Evolutionary conservation across 2,113 vertebrate genomes (phyloP).

Genomic region (Ceyx melanurus): DNA sequence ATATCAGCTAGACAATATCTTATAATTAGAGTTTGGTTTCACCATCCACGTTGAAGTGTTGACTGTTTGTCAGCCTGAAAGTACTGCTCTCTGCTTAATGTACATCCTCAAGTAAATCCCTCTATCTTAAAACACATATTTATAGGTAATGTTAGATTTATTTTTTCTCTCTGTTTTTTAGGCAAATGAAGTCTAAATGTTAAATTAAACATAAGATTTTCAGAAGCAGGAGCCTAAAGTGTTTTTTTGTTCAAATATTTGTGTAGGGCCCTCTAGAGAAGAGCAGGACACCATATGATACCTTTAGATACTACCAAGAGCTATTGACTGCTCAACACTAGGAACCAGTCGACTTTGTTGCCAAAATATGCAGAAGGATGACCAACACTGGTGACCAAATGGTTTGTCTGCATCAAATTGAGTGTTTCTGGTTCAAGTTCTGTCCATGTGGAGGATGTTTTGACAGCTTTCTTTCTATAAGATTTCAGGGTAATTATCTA

Average conservation of each 20-base stretch:
- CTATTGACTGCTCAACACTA: not conserved
- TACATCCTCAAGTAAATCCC: not conserved
- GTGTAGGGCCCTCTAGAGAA: not conserved
- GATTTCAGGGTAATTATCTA: not conserved
- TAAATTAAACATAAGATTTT: not conserved
- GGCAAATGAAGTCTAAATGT: not conserved
- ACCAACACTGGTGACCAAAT: not conserved
- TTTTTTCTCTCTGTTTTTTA: not conserved
- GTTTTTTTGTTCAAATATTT: not conserved
- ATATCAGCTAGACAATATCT: not conserved
- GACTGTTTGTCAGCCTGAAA: not conserved
- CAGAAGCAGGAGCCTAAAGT: not conserved
- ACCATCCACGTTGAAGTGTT: not conserved
- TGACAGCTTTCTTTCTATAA: not conserved
- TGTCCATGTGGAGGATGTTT: not conserved
- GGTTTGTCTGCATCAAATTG: not conserved
- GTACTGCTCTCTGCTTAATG: not conserved
- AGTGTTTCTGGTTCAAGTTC: not conserved
- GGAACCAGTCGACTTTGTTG: not conserved
- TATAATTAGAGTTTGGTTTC: conserved; percentile 48
- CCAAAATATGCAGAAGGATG: not conserved
- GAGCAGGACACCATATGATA: not conserved
- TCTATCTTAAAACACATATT: not conserved
- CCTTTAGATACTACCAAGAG: not conserved
- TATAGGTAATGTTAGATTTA: not conserved